A percentile compares a stretch with the other conserved stretches of the same genome.
Conservation (phyloP, 1,140 invertebrate species). For the Charaxes varanes region DNA sequence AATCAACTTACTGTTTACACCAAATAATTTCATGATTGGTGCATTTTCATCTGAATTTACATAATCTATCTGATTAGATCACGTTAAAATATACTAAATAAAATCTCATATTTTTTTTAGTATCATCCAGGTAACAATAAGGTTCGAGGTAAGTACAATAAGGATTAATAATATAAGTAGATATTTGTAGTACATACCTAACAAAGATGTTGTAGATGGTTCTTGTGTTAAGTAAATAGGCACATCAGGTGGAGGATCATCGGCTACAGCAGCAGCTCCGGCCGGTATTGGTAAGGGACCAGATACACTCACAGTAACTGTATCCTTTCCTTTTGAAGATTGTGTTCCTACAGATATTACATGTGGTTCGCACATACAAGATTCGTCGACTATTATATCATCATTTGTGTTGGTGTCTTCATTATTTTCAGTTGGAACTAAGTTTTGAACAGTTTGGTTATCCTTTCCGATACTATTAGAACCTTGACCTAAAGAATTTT, state of each 20-base stretch:
- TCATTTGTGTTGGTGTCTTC: slow-evolving; percentile 4
- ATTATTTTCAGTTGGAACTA: too few species aligned
- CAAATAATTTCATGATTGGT: too few species aligned
- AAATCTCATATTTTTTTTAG: too few species aligned
- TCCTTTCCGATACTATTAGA: too few species aligned
- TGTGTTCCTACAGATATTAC: slow-evolving; percentile 18
- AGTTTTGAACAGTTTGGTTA: too few species aligned
- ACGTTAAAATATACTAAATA: too few species aligned
- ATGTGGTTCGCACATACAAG: slow-evolving; percentile 23
- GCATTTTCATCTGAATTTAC: too few species aligned
- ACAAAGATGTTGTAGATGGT: slow-evolving; percentile 11
- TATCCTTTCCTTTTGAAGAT: slow-evolving; percentile 17
- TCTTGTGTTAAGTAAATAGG: slow-evolving; percentile 24
- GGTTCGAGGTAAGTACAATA: too few species aligned
- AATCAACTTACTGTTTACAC: too few species aligned
- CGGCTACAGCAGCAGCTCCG: slow-evolving; percentile 26
- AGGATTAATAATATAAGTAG: too few species aligned
- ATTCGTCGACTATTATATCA: slow-evolving; percentile 7
- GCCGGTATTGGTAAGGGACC: slow-evolving; percentile 54
- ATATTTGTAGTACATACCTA: slow-evolving; percentile 16
- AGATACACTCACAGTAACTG: slow-evolving; percentile 21
- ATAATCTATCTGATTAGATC: too few species aligned
- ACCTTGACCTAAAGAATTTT: background rate
- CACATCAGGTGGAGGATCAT: slow-evolving; percentile 10
- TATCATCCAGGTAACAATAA: too few species aligned